phyloP scores from a whole-genome alignment of 1,140 invertebrate species.

The Bombus terrestris region DNA sequence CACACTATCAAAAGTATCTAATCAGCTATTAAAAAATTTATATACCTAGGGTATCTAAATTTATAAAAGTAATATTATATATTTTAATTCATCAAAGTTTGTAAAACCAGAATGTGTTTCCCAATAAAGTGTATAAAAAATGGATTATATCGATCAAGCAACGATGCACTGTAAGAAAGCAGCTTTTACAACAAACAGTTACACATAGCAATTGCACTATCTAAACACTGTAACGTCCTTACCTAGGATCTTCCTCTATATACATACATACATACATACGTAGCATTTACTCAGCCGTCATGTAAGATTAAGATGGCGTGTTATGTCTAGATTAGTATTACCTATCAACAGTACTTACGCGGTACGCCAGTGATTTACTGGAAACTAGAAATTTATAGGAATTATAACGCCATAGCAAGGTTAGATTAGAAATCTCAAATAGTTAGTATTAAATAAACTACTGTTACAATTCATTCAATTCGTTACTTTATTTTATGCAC shows the following conservation, averaged over 20 bases:
- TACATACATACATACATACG: not conserved
- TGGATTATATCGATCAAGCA: too few species aligned
- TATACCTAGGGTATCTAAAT: too few species aligned
- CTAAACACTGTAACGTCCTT: not conserved
- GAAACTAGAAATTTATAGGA: not conserved
- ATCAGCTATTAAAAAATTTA: too few species aligned
- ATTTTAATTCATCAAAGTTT: too few species aligned
- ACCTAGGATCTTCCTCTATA: not conserved
- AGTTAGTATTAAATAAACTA: not conserved
- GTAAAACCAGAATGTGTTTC: too few species aligned
- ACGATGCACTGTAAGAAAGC: not conserved
- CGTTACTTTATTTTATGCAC: not conserved
- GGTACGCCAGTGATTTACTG: not conserved
- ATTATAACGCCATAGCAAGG: too few species aligned
- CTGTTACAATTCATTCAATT: too few species aligned
- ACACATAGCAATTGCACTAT: not conserved
- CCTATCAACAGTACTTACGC: not conserved
- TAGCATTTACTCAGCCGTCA: not conserved
- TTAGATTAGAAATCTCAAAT: not conserved
- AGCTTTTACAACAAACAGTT: not conserved
- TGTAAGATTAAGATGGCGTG: slow-evolving; percentile 9
- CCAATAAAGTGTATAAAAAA: too few species aligned
- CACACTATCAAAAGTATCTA: too few species aligned
- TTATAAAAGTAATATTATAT: too few species aligned
- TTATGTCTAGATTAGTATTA: not conserved